phyloP scores from a whole-genome alignment of 2,888 invertebrate genomes.

The Acleris holmiana region DNA sequence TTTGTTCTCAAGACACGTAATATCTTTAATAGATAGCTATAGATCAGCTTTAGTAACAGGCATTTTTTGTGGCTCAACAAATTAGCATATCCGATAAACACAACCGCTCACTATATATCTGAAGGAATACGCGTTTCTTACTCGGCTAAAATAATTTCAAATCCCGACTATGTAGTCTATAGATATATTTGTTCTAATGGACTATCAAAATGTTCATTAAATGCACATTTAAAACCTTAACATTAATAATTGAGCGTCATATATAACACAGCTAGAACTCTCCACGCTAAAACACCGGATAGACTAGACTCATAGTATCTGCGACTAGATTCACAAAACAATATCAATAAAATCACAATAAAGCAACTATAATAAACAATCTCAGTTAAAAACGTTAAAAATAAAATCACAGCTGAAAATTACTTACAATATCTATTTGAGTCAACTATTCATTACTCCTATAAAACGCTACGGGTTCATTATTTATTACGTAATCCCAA shows the following conservation, averaged over 20 bases:
- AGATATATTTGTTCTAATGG: slow-evolving; percentile 59
- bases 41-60: slow-evolving; percentile 21
- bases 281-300: slow-evolving; percentile 41
- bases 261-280: slow-evolving; percentile 57
- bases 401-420: slow-evolving; percentile 48
- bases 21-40: slow-evolving; percentile 20
- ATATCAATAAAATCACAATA: slow-evolving; percentile 31
- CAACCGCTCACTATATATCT: slow-evolving; percentile 26
- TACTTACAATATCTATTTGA: slow-evolving; percentile 28
- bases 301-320: slow-evolving; percentile 14
- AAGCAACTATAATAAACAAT: slow-evolving; percentile 42
- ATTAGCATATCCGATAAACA: slow-evolving; percentile 25
- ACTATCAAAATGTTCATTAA: slow-evolving; percentile 58
- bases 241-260: slow-evolving; percentile 75
- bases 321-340: slow-evolving; percentile 26
- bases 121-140: slow-evolving; percentile 31
- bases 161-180: slow-evolving; percentile 19
- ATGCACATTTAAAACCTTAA: slow-evolving; percentile 49
- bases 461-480: slow-evolving; percentile 37
- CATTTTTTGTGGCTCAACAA: slow-evolving; percentile 18
- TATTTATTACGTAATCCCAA: slow-evolving; percentile 53
- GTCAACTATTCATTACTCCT: slow-evolving; percentile 29
- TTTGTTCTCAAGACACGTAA: slow-evolving; percentile 30
- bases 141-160: slow-evolving; percentile 19
- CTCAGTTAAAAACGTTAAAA: slow-evolving; percentile 39